Evolutionary conservation across 2,888 invertebrate species (phyloP).

Genomic region (Calliphora vomitoria): DNA sequence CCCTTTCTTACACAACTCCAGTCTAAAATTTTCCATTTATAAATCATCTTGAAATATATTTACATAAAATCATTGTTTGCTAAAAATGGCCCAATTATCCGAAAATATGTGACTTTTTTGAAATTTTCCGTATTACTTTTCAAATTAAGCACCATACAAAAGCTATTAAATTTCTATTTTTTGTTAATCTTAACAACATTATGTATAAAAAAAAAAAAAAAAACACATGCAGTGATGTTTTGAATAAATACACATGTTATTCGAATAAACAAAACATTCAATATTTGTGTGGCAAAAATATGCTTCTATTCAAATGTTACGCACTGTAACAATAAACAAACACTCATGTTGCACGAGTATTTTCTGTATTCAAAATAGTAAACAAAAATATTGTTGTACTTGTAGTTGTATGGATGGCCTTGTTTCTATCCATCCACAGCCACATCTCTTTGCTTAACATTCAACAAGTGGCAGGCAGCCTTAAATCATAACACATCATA

Average conservation of each 20-base stretch:
- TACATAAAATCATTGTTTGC: not conserved
- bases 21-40: not conserved
- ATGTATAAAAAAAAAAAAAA: not conserved
- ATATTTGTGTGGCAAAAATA: not conserved
- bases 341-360: constrained; percentile 11
- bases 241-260: not conserved
- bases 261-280: not conserved
- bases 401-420: not conserved
- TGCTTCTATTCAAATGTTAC: not conserved
- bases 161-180: constrained; percentile 33
- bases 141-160: constrained; percentile 17
- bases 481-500: constrained; percentile 48
- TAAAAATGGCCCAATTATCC: not conserved
- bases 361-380: constrained; percentile 15
- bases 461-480: constrained; percentile 55
- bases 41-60: not conserved
- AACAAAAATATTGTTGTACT: constrained; percentile 29
- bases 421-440: not conserved
- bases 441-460: constrained; percentile 29
- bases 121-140: not conserved
- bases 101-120: not conserved
- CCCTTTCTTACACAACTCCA: too few species aligned
- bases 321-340: constrained; percentile 7
- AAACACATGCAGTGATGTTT: not conserved
- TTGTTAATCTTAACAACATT: not conserved